phyloP scores from a whole-genome alignment of 1,140 invertebrate genomes.

The Tribolium castaneum region DNA sequence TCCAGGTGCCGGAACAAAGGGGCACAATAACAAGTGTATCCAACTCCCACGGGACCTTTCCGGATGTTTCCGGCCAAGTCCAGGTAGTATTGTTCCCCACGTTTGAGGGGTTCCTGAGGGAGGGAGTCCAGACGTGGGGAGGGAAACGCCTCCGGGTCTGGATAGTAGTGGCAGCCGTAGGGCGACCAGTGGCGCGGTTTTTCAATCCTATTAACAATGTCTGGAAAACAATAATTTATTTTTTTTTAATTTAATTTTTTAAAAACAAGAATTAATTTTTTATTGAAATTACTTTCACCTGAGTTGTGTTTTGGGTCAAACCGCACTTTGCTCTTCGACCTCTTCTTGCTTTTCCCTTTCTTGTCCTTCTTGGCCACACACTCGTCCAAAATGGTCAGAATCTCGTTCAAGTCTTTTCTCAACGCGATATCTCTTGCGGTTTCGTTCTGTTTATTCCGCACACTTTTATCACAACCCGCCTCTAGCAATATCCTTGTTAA shows the following conservation, averaged over 20 bases:
- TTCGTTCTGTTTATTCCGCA: slow-evolving; percentile 93
- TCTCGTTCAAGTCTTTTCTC: slow-evolving; percentile 77
- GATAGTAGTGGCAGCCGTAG: slow-evolving; percentile 91
- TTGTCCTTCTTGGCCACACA: slow-evolving; percentile 64
- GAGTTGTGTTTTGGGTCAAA: slow-evolving; percentile 58
- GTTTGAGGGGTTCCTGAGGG: slow-evolving; percentile 84
- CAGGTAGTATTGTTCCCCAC: slow-evolving; percentile 94
- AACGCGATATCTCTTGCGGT: slow-evolving; percentile 90
- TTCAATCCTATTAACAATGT: slow-evolving; percentile 54
- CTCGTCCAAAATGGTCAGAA: slow-evolving; percentile 61
- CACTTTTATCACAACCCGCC: slow-evolving; percentile 80
- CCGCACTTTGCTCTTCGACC: slow-evolving; percentile 63
- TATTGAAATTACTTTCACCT: no score
- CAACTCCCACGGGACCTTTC: slow-evolving; percentile 92
- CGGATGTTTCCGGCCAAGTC: slow-evolving; percentile 96
- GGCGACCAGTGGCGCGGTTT: slow-evolving; percentile 79
- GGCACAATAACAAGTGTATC: slow-evolving; percentile 80
- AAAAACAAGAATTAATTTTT: no score
- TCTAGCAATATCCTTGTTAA: slow-evolving; percentile 91
- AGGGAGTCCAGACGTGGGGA: slow-evolving; percentile 85
- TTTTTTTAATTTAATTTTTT: no score
- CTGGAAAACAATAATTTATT: background rate
- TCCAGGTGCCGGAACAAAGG: slow-evolving; percentile 90
- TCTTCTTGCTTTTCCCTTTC: slow-evolving; percentile 61
- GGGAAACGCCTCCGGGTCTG: slow-evolving; percentile 84